Evolutionary conservation across 2,888 invertebrate genomes (phyloP), one percentile per base, ranked within the genome.

Genomic region (Archaeoteleia sp.): DNA sequence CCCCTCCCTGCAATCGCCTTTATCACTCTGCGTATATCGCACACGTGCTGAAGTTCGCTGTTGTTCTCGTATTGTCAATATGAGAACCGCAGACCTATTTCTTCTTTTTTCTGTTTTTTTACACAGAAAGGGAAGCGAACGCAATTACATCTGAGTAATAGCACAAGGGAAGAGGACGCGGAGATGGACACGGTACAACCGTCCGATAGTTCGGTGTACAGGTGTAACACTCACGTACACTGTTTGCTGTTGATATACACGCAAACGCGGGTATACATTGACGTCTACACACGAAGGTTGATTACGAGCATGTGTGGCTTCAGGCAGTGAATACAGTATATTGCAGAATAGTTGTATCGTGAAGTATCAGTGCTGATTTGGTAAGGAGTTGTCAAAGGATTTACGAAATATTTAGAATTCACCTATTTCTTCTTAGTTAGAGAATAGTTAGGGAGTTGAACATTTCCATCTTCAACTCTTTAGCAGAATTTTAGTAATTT

Each of bases 81-180:
- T 55, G 61, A 61, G 61, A 67, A 51, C 60, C 55, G 17, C 45
- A 61, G 61, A 55, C 39, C 55, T 49, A 51, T 55, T 61, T 49
- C 55, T 61, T 61, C 55, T 66, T 66, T 66, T 54, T 32, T 32
- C 8, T 29, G 1, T 29, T 29, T n/a, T 9, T 7, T 12, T 32
- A 54, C 51, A 30, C 60, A 27, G 61, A 55, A 34, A 55, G 61
- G 55, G 67, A 60, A 48, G 60, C 60, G 58, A 60, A 66, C 54
- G 66, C 66, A 66, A 66, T 66, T 66, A 60, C 66, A 66, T 58
- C 66, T 66, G 58, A 66, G 66, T 66, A 66, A 66, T 66, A 66
- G 66, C 48, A 42, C 40, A 20, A 48, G 53, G 53, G 48, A 46
- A 39, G 57, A 51, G 51, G 23, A 46, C 32, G 40, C 30, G 37